Evolutionary conservation across 2,113 vertebrate genomes (phyloP), one percentile per base, ranked within the genome.

Genomic region (Siniperca knerii): DNA sequence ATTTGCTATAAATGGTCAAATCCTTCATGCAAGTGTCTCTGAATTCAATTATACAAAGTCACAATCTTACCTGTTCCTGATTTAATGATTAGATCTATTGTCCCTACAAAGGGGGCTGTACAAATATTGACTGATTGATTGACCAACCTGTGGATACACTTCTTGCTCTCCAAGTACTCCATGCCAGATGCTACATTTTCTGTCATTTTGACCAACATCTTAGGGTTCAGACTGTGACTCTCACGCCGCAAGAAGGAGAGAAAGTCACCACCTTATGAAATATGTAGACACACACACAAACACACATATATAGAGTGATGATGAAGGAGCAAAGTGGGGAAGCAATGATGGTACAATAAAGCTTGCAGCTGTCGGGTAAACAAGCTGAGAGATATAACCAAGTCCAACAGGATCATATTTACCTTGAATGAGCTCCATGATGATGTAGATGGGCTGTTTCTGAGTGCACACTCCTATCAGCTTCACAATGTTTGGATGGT

Each of bases 391-490:
- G 6, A 37, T 60, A n/a, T 65, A 13, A 37, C 35, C 35, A 9
- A 8, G 68, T 81, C 42, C 33, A 50, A 71, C 60, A 65, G 23
- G 70, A n/a, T 74, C 62, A 61, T 61, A 29, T 55, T 70, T 89
- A 98, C 98, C 98, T 93, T 97, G 95, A 65, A 99, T 95, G 0
- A 99, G 95, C 93, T 99, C 98, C 98, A 99, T 99, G 92, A 99
- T 96, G 0, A 99, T 99, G 92, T 99, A 99, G 78, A 99, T 97
- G 33, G 98, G 98, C 89, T 99, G 98, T 23, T 97, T 97, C 96
- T 99, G 98, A 0, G 98, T 99, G 90, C 98, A 99, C 77, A 99
- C 97, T 0, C 98, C 98, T 0, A 99, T 99, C 79, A 99, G 97
- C 52, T 95, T 96, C 78, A 99, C 98, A 0, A 99, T 98, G 94